phyloP scores from a whole-genome alignment of 1,140 invertebrate genomes.

The Saccostrea echinata region DNA sequence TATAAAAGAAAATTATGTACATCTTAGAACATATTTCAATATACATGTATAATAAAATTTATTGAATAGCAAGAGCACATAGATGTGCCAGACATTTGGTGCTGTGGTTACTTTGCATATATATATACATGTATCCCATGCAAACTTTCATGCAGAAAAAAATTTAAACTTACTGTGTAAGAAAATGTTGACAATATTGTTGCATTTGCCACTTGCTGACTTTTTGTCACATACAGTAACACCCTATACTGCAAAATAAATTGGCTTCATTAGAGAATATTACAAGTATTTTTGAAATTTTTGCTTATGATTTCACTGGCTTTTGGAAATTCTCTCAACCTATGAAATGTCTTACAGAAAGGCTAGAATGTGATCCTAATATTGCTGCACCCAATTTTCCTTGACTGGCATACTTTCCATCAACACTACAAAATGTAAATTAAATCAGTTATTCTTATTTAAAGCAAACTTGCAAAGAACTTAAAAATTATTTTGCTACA shows the following conservation, averaged over 20 bases:
- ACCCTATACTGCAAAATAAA: constrained; percentile 77
- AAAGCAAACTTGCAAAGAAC: no score
- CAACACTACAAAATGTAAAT: constrained; percentile 70
- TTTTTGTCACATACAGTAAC: constrained; percentile 79
- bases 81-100: no score
- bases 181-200: constrained; percentile 74
- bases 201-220: constrained; percentile 78
- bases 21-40: no score
- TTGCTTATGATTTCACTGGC: not conserved
- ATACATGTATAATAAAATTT: no score
- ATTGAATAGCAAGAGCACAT: no score
- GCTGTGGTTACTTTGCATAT: no score
- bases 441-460: not conserved
- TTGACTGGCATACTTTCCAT: constrained; percentile 77
- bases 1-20: no score
- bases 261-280: not conserved
- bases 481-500: no score
- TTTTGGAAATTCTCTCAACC: not conserved
- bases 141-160: not conserved
- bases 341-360: constrained; percentile 70
- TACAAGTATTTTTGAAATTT: not conserved
- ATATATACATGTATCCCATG: no score
- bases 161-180: constrained; percentile 75
- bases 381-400: constrained; percentile 80
- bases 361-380: constrained; percentile 72